These are phyloP conservation scores for Schmidtea mediterranea DNA, from an alignment of 1,140 invertebrate genomes.

Conservation along the genomic window DNA sequence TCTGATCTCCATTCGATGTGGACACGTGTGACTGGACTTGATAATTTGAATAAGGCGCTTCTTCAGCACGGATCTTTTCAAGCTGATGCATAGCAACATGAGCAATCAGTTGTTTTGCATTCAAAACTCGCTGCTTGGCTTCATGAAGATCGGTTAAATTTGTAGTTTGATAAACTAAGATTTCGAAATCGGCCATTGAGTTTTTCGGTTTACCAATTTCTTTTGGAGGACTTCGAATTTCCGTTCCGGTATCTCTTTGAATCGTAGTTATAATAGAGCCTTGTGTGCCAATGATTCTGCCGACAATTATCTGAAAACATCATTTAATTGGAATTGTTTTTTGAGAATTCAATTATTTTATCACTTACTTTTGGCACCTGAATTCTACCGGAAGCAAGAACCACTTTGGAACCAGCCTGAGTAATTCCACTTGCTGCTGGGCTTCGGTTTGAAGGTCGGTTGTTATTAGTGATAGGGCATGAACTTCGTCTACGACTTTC, in stretches of 20 bases:
- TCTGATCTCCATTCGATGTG: too few relatives aligned
- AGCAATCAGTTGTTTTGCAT: slow-evolving; percentile 4
- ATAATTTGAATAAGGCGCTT: too few relatives aligned
- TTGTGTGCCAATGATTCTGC: slow-evolving; percentile 3
- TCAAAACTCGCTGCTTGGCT: background rate
- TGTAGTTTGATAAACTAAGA: background rate
- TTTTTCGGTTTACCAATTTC: background rate
- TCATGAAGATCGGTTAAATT: background rate
- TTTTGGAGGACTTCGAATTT: slow-evolving; percentile 2
- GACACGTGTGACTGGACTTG: too few relatives aligned
- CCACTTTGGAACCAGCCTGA: too few relatives aligned
- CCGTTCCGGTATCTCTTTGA: slow-evolving; percentile 3
- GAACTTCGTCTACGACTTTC: background rate
- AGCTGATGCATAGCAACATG: slow-evolving; percentile 2
- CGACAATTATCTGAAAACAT: background rate
- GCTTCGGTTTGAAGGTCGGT: too few relatives aligned
- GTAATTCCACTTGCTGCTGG: too few relatives aligned
- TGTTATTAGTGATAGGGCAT: too few relatives aligned
- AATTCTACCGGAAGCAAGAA: too few relatives aligned
- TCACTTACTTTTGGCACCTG: too few relatives aligned
- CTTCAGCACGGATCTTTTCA: background rate
- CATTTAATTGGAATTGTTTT: too few relatives aligned
- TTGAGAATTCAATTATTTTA: too few relatives aligned
- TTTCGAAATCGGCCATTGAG: slow-evolving; percentile 2
- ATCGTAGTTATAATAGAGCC: slow-evolving; percentile 3